phyloP scores from a whole-genome alignment of 2,113 vertebrate species.

The Myxocyprinus asiaticus region DNA sequence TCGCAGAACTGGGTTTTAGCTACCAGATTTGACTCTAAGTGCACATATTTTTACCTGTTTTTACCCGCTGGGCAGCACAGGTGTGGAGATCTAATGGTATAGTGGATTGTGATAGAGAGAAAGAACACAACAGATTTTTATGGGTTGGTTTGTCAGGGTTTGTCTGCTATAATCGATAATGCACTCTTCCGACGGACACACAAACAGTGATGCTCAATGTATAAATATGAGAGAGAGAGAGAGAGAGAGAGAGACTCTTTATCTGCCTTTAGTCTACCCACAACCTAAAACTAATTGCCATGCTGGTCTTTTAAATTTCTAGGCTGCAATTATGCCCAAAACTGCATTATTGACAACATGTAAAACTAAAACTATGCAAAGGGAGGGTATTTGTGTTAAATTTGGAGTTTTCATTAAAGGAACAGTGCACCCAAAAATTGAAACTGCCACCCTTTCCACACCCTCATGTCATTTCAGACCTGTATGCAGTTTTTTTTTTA shows the following conservation, averaged over 20 bases:
- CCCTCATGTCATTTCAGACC: too few species aligned
- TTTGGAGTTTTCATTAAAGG: too few species aligned
- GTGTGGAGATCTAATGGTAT: slow-evolving; percentile 33
- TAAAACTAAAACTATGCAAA: background rate
- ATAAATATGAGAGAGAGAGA: background rate
- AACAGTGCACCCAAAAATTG: too few species aligned
- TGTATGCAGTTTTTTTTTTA: too few species aligned
- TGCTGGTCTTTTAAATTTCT: slow-evolving; percentile 1
- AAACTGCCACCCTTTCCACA: too few species aligned
- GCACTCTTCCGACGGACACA: background rate
- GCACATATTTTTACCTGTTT: slow-evolving; percentile 10
- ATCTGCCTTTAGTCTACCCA: background rate
- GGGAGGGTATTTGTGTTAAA: too few species aligned
- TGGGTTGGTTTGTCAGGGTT: slow-evolving; percentile 7
- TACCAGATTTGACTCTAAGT: slow-evolving; percentile 52
- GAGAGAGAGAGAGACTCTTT: too few species aligned
- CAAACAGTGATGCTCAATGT: background rate
- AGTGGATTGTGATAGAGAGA: slow-evolving; percentile 34
- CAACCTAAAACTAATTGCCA: background rate
- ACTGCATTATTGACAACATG: background rate
- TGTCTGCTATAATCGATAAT: slow-evolving; percentile 40
- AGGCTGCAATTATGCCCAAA: slow-evolving; percentile 8
- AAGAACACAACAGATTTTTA: slow-evolving; percentile 38
- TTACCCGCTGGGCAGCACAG: background rate
- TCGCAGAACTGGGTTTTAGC: slow-evolving; percentile 51